Percentiles rank a stretch among this genome's conserved stretches.
Conservation (phyloP, 2,113 vertebrate species). For the Hyla sarda region DNA sequence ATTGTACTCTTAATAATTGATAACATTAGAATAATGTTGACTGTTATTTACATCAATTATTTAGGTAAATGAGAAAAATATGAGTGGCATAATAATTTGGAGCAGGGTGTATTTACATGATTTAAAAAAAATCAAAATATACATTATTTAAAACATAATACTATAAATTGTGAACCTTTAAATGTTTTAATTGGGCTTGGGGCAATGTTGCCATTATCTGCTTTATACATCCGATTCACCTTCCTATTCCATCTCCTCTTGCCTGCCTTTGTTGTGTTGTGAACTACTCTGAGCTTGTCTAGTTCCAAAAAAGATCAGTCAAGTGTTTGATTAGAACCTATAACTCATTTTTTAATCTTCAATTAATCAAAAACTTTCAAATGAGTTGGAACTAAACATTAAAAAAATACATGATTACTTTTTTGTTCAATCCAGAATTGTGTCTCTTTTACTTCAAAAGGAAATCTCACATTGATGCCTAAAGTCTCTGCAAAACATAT, state of each 20-base stretch:
- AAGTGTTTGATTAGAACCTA: slow-evolving; percentile 38
- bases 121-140: no score
- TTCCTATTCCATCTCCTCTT: not conserved
- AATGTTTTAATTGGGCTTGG: not conserved
- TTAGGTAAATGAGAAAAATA: no score
- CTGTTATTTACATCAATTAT: no score
- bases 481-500: slow-evolving; percentile 48
- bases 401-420: slow-evolving; percentile 18
- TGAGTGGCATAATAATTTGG: no score
- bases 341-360: slow-evolving; percentile 18
- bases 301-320: slow-evolving; percentile 37
- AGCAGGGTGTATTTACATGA: no score
- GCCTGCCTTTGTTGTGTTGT: slow-evolving; percentile 20
- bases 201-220: not conserved
- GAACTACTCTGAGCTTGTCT: slow-evolving; percentile 19
- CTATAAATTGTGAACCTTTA: not conserved
- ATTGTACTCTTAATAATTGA: no score
- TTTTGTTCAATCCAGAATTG: slow-evolving; percentile 38
- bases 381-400: slow-evolving; percentile 32
- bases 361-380: slow-evolving; percentile 15
- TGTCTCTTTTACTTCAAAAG: slow-evolving; percentile 39
- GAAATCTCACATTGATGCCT: slow-evolving; percentile 42
- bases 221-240: not conserved
- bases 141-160: not conserved
- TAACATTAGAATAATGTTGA: no score